Evolutionary conservation across 2,113 vertebrate species (phyloP).

Genomic region (Tylochromis polylepis): DNA sequence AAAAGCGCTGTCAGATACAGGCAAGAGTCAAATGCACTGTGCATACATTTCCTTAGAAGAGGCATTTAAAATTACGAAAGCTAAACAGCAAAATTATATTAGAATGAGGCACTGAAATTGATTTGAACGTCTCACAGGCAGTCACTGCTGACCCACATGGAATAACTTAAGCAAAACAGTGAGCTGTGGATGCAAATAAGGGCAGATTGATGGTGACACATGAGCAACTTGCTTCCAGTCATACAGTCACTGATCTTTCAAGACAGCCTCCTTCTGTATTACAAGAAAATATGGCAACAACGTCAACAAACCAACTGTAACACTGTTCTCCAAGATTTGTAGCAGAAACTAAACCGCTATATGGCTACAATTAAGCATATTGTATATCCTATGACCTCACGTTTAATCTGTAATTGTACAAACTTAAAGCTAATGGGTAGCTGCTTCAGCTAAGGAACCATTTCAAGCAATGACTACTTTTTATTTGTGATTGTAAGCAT

Average conservation of each 20-base stretch:
- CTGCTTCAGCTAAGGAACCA: background rate
- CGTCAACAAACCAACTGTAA: background rate
- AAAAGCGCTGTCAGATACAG: background rate
- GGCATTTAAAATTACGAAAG: background rate
- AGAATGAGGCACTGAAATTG: background rate
- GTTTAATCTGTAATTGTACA: background rate
- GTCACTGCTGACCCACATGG: background rate
- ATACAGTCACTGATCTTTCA: background rate
- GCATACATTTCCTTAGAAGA: background rate
- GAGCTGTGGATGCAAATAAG: conserved; percentile 28
- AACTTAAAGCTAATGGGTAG: background rate
- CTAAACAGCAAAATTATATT: background rate
- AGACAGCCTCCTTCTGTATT: background rate
- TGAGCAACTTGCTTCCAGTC: background rate
- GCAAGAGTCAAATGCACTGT: background rate
- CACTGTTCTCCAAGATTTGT: background rate
- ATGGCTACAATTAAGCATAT: background rate
- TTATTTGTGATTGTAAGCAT: background rate
- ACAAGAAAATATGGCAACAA: background rate
- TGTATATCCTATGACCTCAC: background rate
- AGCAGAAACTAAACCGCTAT: background rate
- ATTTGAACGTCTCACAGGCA: background rate
- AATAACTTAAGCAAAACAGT: conserved; percentile 25
- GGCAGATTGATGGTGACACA: background rate
- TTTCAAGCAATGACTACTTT: background rate